Base-by-base conservation (phyloP, 2,888 invertebrate genomes). In the Phymatocera aterrima region DNA sequence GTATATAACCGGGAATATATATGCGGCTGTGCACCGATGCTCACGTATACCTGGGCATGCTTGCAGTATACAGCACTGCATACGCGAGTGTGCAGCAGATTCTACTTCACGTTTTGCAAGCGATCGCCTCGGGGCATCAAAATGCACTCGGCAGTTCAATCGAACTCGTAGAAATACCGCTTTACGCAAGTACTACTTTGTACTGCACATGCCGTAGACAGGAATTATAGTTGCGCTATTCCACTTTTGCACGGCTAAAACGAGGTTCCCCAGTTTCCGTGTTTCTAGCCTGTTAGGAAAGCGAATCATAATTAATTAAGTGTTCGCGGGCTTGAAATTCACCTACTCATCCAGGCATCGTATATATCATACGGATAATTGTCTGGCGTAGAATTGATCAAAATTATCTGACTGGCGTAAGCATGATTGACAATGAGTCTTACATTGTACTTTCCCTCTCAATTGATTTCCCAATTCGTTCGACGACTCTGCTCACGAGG, bases 61-160 rank as follows among this genome's bases (percentile, higher is more conserved):
- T 12, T 28, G n/a, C n/a, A n/a, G n/a, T n/a, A n/a, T n/a, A n/a
- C n/a, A n/a, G n/a, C n/a, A n/a, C n/a, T n/a, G 12, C 15, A 21
- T 28, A 12, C 5, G 15, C 28, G 46, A 12, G 37, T 34, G 61
- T 68, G 68, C 68, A 46, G 46, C 68, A 46, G 46, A 43, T 68
- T 68, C 68, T 68, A 68, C 68, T 68, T 46, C 28, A 28, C 68
- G 46, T 68, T 68, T 68, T 68, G 28, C 68, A 43, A 46, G n/a
- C 68, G 46, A 46, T 24, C 68, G 68, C 68, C 68, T 28, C 46
- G 68, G 68, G 68, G 68, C 68, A 40, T 43, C 68, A 12, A 28
- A 68, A 24, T 68, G 68, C 68, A 68, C 68, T 68, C 68, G 68
- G 68, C 68, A 68, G 68, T 43, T 68, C 68, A 68, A 68, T 68